A percentile compares a stretch with the other conserved stretches of the same genome.
Conservation (phyloP, 1,140 invertebrate species). For the Drosophila virilis region DNA sequence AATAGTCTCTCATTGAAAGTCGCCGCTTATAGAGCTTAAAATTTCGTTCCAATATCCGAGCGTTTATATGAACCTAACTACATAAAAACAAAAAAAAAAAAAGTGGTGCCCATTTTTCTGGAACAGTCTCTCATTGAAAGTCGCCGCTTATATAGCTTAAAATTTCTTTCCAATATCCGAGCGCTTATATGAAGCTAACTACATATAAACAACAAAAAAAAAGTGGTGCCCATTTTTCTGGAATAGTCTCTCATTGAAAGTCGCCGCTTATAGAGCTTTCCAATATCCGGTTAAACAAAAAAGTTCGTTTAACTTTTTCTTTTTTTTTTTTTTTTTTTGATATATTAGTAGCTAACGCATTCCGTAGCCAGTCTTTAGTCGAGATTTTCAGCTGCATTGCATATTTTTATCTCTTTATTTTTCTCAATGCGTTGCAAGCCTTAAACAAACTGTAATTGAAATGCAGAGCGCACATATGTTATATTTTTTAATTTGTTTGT, state of each 20-base stretch:
- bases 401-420: neutral
- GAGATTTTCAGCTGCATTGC: neutral
- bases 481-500: slow-evolving; percentile 1
- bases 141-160: no score
- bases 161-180: no score
- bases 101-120: slow-evolving; percentile 5
- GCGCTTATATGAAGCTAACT: neutral
- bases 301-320: no score
- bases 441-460: slow-evolving; percentile 16
- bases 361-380: neutral
- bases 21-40: no score
- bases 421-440: neutral
- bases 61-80: neutral
- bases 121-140: neutral
- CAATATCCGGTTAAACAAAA: no score
- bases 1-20: neutral
- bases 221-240: slow-evolving; percentile 5
- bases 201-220: neutral
- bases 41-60: no score
- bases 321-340: no score
- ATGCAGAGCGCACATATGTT: slow-evolving; percentile 17
- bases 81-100: neutral
- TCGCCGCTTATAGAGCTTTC: no score
- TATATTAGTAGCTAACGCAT: neutral
- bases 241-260: neutral